phyloP scores from a whole-genome alignment of 2,113 vertebrate species.

The Suncus etruscus region DNA sequence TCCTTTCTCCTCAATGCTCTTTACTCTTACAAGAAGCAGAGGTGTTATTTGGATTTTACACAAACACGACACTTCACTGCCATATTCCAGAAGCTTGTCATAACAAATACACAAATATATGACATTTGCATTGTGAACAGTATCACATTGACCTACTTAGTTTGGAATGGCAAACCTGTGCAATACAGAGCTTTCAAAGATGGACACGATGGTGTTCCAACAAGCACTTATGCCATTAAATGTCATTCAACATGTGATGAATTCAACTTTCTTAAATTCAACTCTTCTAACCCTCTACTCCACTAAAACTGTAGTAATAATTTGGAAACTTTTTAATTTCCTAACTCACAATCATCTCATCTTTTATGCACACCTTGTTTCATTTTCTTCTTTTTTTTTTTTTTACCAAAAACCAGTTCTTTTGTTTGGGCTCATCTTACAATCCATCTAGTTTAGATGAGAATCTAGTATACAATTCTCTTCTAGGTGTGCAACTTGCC shows the following conservation, averaged over 20 bases:
- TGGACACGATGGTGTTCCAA: background rate
- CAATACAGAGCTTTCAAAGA: background rate
- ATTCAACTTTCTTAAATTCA: background rate
- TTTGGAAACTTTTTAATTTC: background rate
- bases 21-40: background rate
- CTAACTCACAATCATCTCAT: background rate
- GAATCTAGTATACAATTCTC: background rate
- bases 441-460: background rate
- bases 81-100: constrained; percentile 11
- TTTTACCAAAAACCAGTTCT: background rate
- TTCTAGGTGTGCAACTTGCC: background rate
- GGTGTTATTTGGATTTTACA: background rate
- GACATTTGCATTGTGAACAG: background rate
- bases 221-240: background rate
- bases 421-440: background rate
- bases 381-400: background rate
- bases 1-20: background rate
- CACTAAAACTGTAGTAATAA: background rate
- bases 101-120: background rate
- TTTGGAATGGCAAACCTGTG: background rate
- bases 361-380: background rate
- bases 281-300: background rate
- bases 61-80: background rate
- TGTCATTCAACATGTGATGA: background rate
- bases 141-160: background rate